Evolutionary conservation across 2,888 invertebrate species (phyloP).

Genomic region (Scaptodrosophila latifasciaeformis): DNA sequence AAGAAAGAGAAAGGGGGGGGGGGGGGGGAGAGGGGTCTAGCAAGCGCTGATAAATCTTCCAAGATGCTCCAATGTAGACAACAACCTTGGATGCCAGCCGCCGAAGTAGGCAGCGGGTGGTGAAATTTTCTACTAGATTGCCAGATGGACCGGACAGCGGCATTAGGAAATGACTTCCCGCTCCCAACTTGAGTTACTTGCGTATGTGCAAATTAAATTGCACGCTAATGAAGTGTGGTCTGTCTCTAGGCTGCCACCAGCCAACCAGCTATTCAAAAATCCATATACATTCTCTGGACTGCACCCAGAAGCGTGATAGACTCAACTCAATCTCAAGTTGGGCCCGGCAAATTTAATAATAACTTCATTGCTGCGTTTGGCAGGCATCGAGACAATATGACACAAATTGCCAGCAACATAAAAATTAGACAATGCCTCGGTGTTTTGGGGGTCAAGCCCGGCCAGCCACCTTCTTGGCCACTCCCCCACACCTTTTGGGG

Average conservation of each 20-base stretch:
- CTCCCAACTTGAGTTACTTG: constrained; percentile 30
- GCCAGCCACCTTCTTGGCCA: background rate
- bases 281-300: background rate
- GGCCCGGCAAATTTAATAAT: constrained; percentile 12
- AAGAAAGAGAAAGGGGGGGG: constrained; percentile 4
- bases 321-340: too few relatives aligned
- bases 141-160: constrained; percentile 18
- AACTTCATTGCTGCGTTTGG: constrained; percentile 20
- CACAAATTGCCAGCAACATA: constrained; percentile 45
- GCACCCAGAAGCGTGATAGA: constrained; percentile 8
- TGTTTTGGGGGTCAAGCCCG: background rate
- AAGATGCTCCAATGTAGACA: background rate
- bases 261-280: background rate
- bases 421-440: constrained; percentile 32
- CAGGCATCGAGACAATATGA: constrained; percentile 41
- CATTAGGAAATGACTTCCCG: constrained; percentile 51
- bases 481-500: background rate
- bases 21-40: background rate
- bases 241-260: constrained; percentile 17
- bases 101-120: background rate
- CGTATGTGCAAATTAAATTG: constrained; percentile 65
- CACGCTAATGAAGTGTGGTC: constrained; percentile 58
- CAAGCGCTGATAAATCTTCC: constrained; percentile 51
- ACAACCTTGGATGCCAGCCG: background rate
- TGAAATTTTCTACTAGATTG: background rate